These are phyloP conservation scores for Chromobotia macracanthus DNA, from an alignment of 2,797 vertebrate genomes.

Conservation along the genomic window DNA sequence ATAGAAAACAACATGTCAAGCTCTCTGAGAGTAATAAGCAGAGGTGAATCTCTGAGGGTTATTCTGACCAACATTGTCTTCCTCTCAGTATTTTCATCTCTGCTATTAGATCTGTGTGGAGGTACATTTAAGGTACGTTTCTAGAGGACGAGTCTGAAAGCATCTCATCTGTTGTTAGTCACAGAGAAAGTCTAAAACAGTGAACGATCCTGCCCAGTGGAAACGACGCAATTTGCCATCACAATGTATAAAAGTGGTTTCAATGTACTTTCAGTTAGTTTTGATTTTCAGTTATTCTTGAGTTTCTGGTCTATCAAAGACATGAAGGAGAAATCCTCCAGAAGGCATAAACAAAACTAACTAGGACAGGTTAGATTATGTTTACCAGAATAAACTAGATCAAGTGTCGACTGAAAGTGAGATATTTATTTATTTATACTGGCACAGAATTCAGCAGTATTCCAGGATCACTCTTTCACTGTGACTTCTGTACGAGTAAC, in stretches of 20 bases:
- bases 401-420: too few relatives aligned
- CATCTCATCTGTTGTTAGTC: neutral
- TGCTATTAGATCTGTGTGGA: slow-evolving; percentile 42
- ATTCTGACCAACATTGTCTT: slow-evolving; percentile 35
- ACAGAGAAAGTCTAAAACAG: slow-evolving; percentile 27
- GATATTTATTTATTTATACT: neutral
- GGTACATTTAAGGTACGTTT: slow-evolving; percentile 37
- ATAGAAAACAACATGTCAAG: slow-evolving; percentile 56
- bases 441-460: neutral
- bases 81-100: slow-evolving; percentile 39
- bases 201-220: neutral
- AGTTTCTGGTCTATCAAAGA: neutral
- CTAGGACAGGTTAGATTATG: neutral
- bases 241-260: slow-evolving; percentile 23
- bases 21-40: slow-evolving; percentile 47
- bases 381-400: too few relatives aligned
- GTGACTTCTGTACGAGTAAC: too few relatives aligned
- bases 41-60: slow-evolving; percentile 50
- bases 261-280: neutral
- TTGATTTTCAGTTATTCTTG: neutral
- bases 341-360: neutral
- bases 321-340: neutral
- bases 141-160: slow-evolving; percentile 18
- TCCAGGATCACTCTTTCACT: neutral
- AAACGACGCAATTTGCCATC: slow-evolving; percentile 2